phyloP scores from a whole-genome alignment of 2,888 invertebrate genomes.

The Dione juno region DNA sequence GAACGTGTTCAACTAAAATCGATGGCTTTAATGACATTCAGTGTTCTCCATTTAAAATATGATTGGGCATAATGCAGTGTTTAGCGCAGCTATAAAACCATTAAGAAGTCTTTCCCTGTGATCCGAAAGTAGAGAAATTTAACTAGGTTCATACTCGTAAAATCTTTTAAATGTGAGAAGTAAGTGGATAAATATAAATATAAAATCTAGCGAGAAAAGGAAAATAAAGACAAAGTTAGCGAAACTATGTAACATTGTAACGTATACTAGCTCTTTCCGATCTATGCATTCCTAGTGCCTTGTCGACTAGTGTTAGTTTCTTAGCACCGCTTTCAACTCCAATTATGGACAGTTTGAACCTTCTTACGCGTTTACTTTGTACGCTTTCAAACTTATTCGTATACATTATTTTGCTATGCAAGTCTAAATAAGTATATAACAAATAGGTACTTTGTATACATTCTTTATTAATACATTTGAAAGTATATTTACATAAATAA shows the following conservation, averaged over 20 bases:
- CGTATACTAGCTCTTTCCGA: constrained; percentile 43
- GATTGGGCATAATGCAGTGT: not conserved
- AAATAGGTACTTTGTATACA: too few species aligned
- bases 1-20: too few species aligned
- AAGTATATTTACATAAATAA: too few species aligned
- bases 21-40: too few species aligned
- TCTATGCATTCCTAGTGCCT: constrained; percentile 70
- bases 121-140: not conserved
- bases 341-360: constrained; percentile 19
- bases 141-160: not conserved
- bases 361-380: constrained; percentile 6
- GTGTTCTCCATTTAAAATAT: too few species aligned
- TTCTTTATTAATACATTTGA: too few species aligned
- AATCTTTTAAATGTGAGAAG: not conserved
- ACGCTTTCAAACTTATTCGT: not conserved
- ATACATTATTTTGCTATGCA: too few species aligned
- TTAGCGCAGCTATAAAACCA: not conserved
- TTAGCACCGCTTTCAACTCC: constrained; percentile 43
- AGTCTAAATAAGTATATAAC: too few species aligned
- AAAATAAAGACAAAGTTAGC: not conserved
- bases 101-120: not conserved
- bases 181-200: not conserved
- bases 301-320: constrained; percentile 69
- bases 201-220: not conserved
- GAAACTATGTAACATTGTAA: constrained; percentile 4